Evolutionary conservation across 2,888 invertebrate species (phyloP).

Genomic region (Autographa gamma): DNA sequence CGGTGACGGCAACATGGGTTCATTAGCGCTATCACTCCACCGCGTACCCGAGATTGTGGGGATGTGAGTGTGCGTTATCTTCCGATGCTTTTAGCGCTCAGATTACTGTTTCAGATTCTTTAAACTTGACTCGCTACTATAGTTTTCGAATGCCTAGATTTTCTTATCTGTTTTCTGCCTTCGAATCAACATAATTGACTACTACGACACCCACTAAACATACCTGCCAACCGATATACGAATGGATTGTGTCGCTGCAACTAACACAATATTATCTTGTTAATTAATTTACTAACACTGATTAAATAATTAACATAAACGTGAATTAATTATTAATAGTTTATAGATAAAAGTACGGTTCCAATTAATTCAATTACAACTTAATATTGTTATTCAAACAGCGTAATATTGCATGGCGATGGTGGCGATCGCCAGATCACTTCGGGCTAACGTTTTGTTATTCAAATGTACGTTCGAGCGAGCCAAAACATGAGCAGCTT

Average conservation of each 20-base stretch:
- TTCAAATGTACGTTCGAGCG: constrained; percentile 66
- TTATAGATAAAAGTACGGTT: constrained; percentile 41
- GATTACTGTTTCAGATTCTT: constrained; percentile 75
- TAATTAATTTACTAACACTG: constrained; percentile 53
- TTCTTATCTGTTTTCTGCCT: constrained; percentile 64
- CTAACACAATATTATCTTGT: constrained; percentile 54
- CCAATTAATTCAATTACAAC: constrained; percentile 57
- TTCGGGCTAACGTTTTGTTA: constrained; percentile 69
- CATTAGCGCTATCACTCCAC: constrained; percentile 85
- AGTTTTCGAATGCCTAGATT: constrained; percentile 68
- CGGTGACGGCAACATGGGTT: constrained; percentile 85
- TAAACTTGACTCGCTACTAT: constrained; percentile 60
- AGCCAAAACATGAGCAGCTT: constrained; percentile 64
- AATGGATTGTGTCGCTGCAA: constrained; percentile 36
- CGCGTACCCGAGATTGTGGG: constrained; percentile 73
- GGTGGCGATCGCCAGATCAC: constrained; percentile 56
- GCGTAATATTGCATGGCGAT: constrained; percentile 48
- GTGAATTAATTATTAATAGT: constrained; percentile 50
- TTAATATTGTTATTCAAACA: constrained; percentile 60
- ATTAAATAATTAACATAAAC: constrained; percentile 56
- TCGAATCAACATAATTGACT: constrained; percentile 49
- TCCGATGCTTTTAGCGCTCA: constrained; percentile 81
- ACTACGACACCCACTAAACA: constrained; percentile 16
- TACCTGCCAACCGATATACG: constrained; percentile 25
- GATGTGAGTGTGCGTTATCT: constrained; percentile 79